phyloP scores from a whole-genome alignment of 2,888 invertebrate genomes.

The Lissocephala sabroskyi region DNA sequence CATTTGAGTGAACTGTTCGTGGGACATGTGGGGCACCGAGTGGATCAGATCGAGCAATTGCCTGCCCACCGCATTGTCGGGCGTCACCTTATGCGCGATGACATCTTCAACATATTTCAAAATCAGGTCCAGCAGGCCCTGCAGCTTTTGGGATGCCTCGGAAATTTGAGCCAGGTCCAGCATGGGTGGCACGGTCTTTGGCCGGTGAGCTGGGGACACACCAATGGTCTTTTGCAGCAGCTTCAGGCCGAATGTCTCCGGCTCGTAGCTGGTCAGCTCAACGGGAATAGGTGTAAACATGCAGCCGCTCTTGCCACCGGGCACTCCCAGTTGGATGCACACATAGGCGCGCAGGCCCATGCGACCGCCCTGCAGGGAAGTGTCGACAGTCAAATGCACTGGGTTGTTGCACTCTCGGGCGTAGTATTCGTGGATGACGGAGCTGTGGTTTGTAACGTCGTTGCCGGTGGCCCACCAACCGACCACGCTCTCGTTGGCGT shows the following conservation, averaged over 20 bases:
- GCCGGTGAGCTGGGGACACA: slow-evolving; percentile 73
- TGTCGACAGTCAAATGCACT: slow-evolving; percentile 96
- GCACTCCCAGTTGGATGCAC: slow-evolving; percentile 94
- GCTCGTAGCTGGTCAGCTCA: slow-evolving; percentile 90
- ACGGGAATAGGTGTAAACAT: slow-evolving; percentile 98
- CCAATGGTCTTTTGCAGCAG: slow-evolving; percentile 88
- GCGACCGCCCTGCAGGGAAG: slow-evolving; percentile 86
- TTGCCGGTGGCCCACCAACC: slow-evolving; percentile 99
- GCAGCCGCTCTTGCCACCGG: slow-evolving; percentile 91
- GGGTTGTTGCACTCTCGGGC: slow-evolving; percentile 94
- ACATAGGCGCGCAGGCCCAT: slow-evolving; percentile 97
- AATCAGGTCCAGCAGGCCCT: slow-evolving; percentile 83
- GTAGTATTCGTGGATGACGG: slow-evolving; percentile 98
- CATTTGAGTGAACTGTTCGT: slow-evolving; percentile 93
- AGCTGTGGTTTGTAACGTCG: slow-evolving; percentile 97
- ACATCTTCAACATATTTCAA: slow-evolving; percentile 94
- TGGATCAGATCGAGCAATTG: slow-evolving; percentile 91
- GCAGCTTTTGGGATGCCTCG: slow-evolving; percentile 86
- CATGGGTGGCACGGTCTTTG: slow-evolving; percentile 80
- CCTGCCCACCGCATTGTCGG: slow-evolving; percentile 92
- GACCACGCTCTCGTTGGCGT: slow-evolving; percentile 93
- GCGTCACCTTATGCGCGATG: slow-evolving; percentile 81
- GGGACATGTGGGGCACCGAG: slow-evolving; percentile 91
- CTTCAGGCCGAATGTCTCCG: slow-evolving; percentile 88
- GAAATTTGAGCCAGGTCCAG: slow-evolving; percentile 86